Conservation (phyloP, 1,140 invertebrate species). For the Carposina sasakii region DNA sequence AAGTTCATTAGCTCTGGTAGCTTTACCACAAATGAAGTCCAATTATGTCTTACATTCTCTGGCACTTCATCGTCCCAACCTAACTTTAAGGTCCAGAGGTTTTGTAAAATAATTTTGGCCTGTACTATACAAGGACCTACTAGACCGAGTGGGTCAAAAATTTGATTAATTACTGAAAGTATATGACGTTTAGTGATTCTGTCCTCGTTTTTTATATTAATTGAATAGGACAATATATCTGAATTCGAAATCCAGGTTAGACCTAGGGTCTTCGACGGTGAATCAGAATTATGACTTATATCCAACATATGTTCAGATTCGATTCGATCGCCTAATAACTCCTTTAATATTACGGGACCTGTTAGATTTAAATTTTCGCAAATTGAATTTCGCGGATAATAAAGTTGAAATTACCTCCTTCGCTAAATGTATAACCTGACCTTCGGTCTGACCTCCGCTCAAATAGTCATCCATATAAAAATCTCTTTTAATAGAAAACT, state of each 20-base stretch:
- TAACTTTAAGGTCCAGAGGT: constrained; percentile 17
- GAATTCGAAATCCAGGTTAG: too few species aligned
- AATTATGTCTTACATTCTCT: constrained; percentile 10
- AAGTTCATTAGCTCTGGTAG: constrained; percentile 8
- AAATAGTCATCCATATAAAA: constrained; percentile 21
- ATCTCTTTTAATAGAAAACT: constrained; percentile 8
- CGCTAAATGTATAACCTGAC: background rate
- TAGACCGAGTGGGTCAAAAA: constrained; percentile 22
- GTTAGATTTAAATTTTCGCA: constrained; percentile 19
- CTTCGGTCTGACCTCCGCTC: background rate
- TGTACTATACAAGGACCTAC: constrained; percentile 18
- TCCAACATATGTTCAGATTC: constrained; percentile 8
- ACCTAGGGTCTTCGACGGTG: background rate
- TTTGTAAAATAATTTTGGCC: constrained; percentile 19
- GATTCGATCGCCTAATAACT: background rate
- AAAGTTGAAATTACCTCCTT: constrained; percentile 9
- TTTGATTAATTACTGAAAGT: constrained; percentile 19
- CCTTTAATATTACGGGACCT: constrained; percentile 10
- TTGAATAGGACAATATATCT: too few species aligned
- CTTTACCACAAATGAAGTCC: background rate
- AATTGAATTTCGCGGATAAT: constrained; percentile 9
- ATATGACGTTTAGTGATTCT: constrained; percentile 20
- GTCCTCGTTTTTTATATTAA: constrained; percentile 6
- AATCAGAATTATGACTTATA: background rate
- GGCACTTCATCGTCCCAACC: constrained; percentile 20